Evolutionary conservation across 2,797 vertebrate genomes (phyloP).

Genomic region (Neostethus bicornis): DNA sequence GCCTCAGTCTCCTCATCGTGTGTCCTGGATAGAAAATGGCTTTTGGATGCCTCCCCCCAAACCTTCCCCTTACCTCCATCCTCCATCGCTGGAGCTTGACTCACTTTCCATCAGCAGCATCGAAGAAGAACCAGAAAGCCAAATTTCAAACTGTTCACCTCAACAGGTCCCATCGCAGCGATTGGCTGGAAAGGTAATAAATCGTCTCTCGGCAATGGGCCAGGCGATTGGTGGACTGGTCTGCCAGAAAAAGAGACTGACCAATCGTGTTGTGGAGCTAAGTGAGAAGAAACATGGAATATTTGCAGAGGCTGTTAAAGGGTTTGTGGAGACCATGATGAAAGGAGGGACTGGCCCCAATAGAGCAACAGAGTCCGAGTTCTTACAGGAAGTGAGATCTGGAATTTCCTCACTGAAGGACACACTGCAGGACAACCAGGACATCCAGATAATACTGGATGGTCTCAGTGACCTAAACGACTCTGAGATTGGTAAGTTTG

Average conservation of each 20-base stretch:
- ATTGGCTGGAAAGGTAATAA: conserved; percentile 78
- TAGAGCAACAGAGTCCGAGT: conserved; percentile 67
- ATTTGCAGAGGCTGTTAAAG: conserved; percentile 74
- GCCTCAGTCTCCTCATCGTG: conserved; percentile 78
- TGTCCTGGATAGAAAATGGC: conserved; percentile 86
- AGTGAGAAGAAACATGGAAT: conserved; percentile 71
- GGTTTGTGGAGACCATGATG: conserved; percentile 62
- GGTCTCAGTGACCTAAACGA: conserved; percentile 70
- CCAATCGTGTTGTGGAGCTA: conserved; percentile 79
- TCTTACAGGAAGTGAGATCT: conserved; percentile 85
- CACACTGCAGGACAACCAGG: conserved; percentile 75
- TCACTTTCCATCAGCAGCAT: conserved; percentile 83
- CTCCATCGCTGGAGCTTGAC: conserved; percentile 70
- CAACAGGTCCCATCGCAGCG: conserved; percentile 49
- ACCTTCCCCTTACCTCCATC: conserved; percentile 60
- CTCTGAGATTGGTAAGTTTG: conserved; percentile 75
- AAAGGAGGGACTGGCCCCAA: conserved; percentile 39
- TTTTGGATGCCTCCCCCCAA: conserved; percentile 76
- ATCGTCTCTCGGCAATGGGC: conserved; percentile 82
- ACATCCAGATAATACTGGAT: conserved; percentile 78
- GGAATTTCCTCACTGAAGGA: conserved; percentile 81
- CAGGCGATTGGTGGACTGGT: conserved; percentile 78
- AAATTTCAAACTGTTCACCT: conserved; percentile 5
- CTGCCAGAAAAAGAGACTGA: conserved; percentile 75
- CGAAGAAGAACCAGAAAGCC: conserved; percentile 79